These are phyloP conservation scores for Tolmerus cingulatus DNA, from an alignment of 2,888 invertebrate species.

Conservation along the genomic window DNA sequence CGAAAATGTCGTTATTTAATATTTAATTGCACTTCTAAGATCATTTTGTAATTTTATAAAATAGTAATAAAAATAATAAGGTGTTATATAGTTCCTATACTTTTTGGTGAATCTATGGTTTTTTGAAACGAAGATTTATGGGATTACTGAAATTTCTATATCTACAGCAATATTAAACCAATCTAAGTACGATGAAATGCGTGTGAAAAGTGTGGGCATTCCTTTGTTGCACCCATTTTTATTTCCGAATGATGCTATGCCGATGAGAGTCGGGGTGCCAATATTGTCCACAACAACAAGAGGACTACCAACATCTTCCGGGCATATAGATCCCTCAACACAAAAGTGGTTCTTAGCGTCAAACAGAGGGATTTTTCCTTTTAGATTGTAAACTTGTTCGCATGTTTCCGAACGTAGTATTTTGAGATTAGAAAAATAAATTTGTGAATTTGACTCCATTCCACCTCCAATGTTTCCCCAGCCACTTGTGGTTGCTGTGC, in stretches of 20 bases:
- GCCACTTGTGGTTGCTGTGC: too few species aligned
- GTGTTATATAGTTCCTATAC: not conserved
- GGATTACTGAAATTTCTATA: not conserved
- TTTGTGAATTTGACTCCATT: too few species aligned
- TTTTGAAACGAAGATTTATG: not conserved
- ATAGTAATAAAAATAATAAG: not conserved
- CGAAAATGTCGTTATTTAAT: not conserved
- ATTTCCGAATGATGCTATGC: not conserved
- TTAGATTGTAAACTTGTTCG: not conserved
- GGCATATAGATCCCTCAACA: not conserved
- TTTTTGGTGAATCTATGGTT: not conserved
- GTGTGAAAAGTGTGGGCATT: not conserved
- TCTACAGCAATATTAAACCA: not conserved
- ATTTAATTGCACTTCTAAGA: not conserved
- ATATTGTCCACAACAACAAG: not conserved
- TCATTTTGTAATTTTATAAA: not conserved
- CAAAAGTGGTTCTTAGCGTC: not conserved
- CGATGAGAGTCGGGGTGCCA: not conserved
- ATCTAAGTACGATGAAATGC: not conserved
- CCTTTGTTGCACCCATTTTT: not conserved
- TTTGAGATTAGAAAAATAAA: too few species aligned
- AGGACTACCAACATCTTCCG: not conserved
- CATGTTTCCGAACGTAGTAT: not conserved
- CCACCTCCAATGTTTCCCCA: too few species aligned
- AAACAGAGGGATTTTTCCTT: not conserved